Percentiles rank a stretch among this genome's conserved stretches.
These are phyloP conservation scores for Danio choprae DNA, from an alignment of 2,797 vertebrate species.

Conservation along the genomic window DNA sequence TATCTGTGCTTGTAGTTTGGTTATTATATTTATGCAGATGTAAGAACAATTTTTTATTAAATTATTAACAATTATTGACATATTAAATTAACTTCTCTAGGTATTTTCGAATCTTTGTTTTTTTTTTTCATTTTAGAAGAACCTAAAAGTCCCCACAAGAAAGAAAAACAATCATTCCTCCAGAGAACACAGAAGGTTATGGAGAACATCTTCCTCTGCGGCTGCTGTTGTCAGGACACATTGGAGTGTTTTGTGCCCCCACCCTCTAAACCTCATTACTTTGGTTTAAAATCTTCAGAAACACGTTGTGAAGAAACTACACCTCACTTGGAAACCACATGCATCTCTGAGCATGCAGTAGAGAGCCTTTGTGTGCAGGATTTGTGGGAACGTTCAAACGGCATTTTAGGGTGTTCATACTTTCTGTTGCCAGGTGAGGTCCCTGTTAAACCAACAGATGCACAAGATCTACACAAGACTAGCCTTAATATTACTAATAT, in stretches of 20 bases:
- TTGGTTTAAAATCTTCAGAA: background rate
- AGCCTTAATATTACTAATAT: too few species aligned
- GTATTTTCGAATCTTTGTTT: background rate
- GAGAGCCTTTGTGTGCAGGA: background rate
- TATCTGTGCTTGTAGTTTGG: too few species aligned
- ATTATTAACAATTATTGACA: too few species aligned
- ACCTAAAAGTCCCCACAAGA: background rate
- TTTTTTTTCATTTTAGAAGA: background rate
- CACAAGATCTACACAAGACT: background rate
- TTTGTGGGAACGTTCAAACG: too few species aligned
- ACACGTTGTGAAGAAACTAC: background rate
- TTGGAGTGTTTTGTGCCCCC: background rate
- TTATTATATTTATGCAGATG: too few species aligned
- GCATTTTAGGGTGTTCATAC: background rate
- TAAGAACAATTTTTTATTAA: too few species aligned
- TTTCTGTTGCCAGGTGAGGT: background rate
- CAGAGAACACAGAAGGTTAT: background rate
- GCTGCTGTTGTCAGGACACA: background rate
- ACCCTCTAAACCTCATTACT: background rate
- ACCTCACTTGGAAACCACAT: background rate
- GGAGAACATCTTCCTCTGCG: background rate
- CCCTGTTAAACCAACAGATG: background rate
- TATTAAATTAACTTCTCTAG: too few species aligned
- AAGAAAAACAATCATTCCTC: background rate
- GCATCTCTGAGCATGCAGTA: background rate